Conservation (phyloP, 1,140 invertebrate species). For the Anadara kagoshimensis region DNA sequence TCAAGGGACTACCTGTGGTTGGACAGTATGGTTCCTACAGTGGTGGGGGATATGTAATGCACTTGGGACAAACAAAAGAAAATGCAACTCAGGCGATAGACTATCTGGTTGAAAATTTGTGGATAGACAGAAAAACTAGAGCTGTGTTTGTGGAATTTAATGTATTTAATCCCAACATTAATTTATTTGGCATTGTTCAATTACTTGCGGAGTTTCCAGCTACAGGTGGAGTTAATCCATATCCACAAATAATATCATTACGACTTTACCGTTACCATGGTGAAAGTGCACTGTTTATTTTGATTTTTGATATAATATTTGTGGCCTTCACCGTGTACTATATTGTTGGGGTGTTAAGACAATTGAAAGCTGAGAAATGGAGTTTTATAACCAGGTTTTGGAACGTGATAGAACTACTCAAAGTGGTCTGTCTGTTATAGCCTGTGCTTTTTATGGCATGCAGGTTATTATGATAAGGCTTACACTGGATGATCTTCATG, state of each 20-base stretch:
- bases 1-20: slow-evolving; percentile 35
- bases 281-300: slow-evolving; percentile 41
- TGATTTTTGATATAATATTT: slow-evolving; percentile 51
- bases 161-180: slow-evolving; percentile 74
- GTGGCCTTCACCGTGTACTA: slow-evolving; percentile 48
- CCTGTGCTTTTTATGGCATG: slow-evolving; percentile 35
- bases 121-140: slow-evolving; percentile 75
- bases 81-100: slow-evolving; percentile 54
- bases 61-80: slow-evolving; percentile 20
- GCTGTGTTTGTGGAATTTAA: slow-evolving; percentile 76
- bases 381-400: slow-evolving; percentile 69
- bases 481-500: slow-evolving; percentile 24
- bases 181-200: slow-evolving; percentile 73
- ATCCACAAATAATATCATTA: slow-evolving; percentile 52
- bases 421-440: slow-evolving; percentile 25
- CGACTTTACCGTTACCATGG: slow-evolving; percentile 50
- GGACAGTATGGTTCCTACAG: slow-evolving; percentile 41
- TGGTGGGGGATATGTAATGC: slow-evolving; percentile 49
- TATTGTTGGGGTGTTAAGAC: slow-evolving; percentile 22
- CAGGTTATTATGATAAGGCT: slow-evolving; percentile 26
- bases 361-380: slow-evolving; percentile 23
- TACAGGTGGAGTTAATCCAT: slow-evolving; percentile 67
- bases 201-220: slow-evolving; percentile 74
- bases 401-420: slow-evolving; percentile 68
- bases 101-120: slow-evolving; percentile 64